Evolutionary conservation across 2,113 vertebrate species (phyloP), one percentile per base, ranked within the genome.

Genomic region (Xiphophorus hellerii): DNA sequence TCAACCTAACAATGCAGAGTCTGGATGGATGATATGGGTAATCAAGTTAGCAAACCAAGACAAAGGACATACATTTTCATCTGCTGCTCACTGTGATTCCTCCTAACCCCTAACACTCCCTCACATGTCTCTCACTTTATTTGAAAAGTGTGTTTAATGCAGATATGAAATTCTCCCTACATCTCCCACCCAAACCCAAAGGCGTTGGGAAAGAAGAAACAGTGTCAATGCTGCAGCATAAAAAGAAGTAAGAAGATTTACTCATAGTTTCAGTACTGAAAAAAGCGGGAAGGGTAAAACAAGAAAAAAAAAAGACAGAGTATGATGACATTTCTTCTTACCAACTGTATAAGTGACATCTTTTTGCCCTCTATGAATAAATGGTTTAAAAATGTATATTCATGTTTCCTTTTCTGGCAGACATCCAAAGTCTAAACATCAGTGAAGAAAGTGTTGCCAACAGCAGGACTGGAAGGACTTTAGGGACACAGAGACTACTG

Each of bases 171-270:
- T 87, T 85, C 90, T 87, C 74, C 72, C 76, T 81, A 87, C 90
- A 88, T 87, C 84, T 88, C 27, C 54, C 71, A 79, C 74, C 78
- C 61, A 7, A 74, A 89, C 90, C 90, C 90, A 92, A 87, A 92
- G 88, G 90, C 90, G 90, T 74, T 31, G 62, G 92, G 82, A 88
- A 89, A 86, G 89, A 90, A 91, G 91, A 92, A 89, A 83, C 82
- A 81, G 84, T 90, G 92, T 93, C 92, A 92, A 85, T 87, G 87
- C 81, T 75, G 84, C 92, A 86, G 88, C 84, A 86, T 81, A 86
- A 86, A 85, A 93, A 89, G 65, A 69, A 86, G 80, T 93, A 93
- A 94, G 88, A 81, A 93, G 92, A 94, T 94, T 93, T 93, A 90
- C 80, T 77, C 35, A 71, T 85, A 91, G 29, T 78, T 90, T 89